These are phyloP conservation scores for Pecten maximus DNA, from an alignment of 2,888 invertebrate species.

Conservation along the genomic window DNA sequence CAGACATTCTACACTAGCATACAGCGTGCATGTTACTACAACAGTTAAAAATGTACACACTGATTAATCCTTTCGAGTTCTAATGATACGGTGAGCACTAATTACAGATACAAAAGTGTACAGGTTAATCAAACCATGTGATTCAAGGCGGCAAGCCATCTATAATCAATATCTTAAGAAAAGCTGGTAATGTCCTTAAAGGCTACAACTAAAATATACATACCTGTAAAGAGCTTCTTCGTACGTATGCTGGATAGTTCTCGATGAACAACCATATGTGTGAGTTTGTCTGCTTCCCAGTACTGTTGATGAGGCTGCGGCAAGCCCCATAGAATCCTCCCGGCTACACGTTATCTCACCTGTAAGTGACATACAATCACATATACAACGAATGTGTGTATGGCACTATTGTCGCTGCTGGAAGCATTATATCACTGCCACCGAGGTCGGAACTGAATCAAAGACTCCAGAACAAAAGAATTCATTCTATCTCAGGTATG, in stretches of 20 bases:
- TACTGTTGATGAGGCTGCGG: not conserved
- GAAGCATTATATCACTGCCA: slow-evolving; percentile 12
- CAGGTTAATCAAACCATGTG: not conserved
- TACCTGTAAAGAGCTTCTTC: not conserved
- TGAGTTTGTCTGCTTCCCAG: not conserved
- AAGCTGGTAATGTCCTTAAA: not conserved
- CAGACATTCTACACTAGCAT: not conserved
- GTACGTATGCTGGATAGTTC: not conserved
- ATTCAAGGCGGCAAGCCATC: not conserved
- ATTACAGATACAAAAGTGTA: not conserved
- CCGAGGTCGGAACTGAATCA: slow-evolving; percentile 28
- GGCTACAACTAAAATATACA: not conserved
- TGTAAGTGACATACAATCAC: not conserved
- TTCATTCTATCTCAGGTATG: slow-evolving; percentile 34
- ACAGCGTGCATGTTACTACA: not conserved
- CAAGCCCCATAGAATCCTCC: not conserved
- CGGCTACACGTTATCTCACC: not conserved
- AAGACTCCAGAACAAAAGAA: slow-evolving; percentile 30
- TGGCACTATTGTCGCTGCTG: not conserved
- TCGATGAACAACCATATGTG: not conserved
- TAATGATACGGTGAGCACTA: not conserved
- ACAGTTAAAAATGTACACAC: not conserved
- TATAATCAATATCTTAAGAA: not conserved
- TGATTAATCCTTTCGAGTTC: not conserved
- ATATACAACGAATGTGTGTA: not conserved